These are phyloP conservation scores for Amblyjoppa fuscipennis DNA, from an alignment of 2,888 invertebrate genomes.

Conservation along the genomic window DNA sequence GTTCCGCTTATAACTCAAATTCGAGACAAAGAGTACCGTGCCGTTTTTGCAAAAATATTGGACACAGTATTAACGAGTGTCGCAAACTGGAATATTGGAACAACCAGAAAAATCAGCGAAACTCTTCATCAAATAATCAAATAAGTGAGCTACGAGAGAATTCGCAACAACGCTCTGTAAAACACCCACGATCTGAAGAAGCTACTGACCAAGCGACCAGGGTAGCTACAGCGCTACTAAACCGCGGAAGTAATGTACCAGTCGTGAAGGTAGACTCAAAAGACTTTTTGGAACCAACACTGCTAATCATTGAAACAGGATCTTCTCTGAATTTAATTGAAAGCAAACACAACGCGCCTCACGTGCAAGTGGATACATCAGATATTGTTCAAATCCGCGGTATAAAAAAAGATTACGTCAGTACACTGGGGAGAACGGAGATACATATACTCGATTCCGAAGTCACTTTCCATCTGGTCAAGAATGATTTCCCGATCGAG, in stretches of 20 bases:
- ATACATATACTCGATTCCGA: background rate
- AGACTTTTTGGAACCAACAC: background rate
- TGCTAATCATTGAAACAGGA: conserved; percentile 55
- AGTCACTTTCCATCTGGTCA: conserved; percentile 48
- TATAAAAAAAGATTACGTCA: conserved; percentile 10
- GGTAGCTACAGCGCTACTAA: conserved; percentile 30
- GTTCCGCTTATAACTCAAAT: background rate
- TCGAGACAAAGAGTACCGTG: background rate
- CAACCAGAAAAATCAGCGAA: conserved; percentile 6
- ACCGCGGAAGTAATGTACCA: conserved; percentile 36
- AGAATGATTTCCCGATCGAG: conserved; percentile 51
- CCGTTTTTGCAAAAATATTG: conserved; percentile 32
- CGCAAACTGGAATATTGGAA: conserved; percentile 39
- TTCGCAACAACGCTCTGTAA: background rate
- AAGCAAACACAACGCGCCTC: background rate
- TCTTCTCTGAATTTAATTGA: conserved; percentile 29
- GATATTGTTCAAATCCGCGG: background rate
- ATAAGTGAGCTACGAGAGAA: background rate
- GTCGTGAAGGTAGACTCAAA: conserved; percentile 8
- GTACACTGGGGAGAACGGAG: conserved; percentile 38
- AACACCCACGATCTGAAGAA: background rate
- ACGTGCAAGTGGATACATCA: background rate
- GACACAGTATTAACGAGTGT: conserved; percentile 30
- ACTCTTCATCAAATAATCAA: background rate
- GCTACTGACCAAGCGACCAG: background rate